Conservation (phyloP, 2,888 invertebrate genomes). For the Pandemis heparana region DNA sequence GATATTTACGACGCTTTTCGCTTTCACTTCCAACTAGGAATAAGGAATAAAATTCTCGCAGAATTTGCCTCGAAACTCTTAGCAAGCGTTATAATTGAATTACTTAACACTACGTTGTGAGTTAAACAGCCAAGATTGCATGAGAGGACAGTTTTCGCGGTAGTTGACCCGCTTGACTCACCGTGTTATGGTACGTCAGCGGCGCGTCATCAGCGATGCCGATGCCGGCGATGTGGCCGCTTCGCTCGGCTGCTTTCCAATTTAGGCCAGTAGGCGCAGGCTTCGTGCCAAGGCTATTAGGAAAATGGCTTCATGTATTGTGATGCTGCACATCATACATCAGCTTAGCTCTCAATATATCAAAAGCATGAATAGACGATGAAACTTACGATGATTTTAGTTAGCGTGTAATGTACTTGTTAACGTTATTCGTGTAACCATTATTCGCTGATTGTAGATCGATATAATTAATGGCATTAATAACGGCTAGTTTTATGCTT, state of each 20-base stretch:
- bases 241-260: conserved; percentile 33
- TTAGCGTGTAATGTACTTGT: not conserved
- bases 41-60: conserved; percentile 2
- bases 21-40: conserved; percentile 25
- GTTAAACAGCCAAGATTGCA: conserved; percentile 4
- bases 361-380: not conserved
- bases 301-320: conserved; percentile 27
- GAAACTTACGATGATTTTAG: not conserved
- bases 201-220: conserved; percentile 8
- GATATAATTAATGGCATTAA: conserved; percentile 21
- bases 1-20: conserved; percentile 29
- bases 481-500: conserved; percentile 12
- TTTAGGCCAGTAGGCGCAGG: conserved; percentile 42
- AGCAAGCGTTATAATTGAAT: not conserved
- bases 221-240: conserved; percentile 9
- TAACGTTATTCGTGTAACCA: conserved; percentile 9
- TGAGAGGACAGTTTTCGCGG: conserved; percentile 17
- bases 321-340: not conserved
- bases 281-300: conserved; percentile 42
- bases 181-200: conserved; percentile 22
- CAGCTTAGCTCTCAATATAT: not conserved
- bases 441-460: not conserved
- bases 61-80: not conserved
- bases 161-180: conserved; percentile 27
- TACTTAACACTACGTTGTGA: not conserved